These are phyloP conservation scores for Oryzias curvinotus DNA, from an alignment of 2,113 vertebrate genomes.

Conservation along the genomic window DNA sequence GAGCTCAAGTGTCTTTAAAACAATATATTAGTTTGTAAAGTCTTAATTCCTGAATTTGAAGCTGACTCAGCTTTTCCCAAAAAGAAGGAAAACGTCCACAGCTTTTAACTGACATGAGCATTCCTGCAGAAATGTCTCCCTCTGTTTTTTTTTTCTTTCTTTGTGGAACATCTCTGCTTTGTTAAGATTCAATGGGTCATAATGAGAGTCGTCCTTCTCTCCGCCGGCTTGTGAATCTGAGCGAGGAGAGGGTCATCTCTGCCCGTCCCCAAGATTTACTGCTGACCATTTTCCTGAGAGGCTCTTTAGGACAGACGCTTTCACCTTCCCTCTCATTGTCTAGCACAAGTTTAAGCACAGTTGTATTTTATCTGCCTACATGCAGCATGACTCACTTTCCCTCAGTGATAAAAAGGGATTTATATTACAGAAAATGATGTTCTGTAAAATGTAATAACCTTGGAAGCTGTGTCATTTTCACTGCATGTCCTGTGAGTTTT, in stretches of 20 bases:
- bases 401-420: constrained; percentile 27
- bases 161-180: constrained; percentile 21
- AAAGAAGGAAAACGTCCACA: too few relatives aligned
- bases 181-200: constrained; percentile 20
- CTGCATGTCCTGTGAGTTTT: neutral
- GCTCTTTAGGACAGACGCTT: constrained; percentile 41
- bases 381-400: constrained; percentile 41
- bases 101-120: too few relatives aligned
- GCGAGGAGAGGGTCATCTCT: constrained; percentile 51
- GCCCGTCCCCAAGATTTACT: constrained; percentile 43
- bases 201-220: constrained; percentile 31
- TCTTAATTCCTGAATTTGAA: too few relatives aligned
- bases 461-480: constrained; percentile 37
- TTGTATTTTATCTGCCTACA: constrained; percentile 40
- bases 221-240: constrained; percentile 40
- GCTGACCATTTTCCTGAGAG: constrained; percentile 26
- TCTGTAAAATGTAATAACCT: constrained; percentile 55
- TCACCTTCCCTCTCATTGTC: constrained; percentile 34
- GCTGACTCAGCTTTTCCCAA: too few relatives aligned
- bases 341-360: constrained; percentile 47
- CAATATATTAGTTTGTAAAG: too few relatives aligned
- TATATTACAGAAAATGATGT: constrained; percentile 45
- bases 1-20: too few relatives aligned
- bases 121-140: too few relatives aligned
- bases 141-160: constrained; percentile 2